phyloP scores from a whole-genome alignment of 2,888 invertebrate genomes.

The Pantelozetes paolii region DNA sequence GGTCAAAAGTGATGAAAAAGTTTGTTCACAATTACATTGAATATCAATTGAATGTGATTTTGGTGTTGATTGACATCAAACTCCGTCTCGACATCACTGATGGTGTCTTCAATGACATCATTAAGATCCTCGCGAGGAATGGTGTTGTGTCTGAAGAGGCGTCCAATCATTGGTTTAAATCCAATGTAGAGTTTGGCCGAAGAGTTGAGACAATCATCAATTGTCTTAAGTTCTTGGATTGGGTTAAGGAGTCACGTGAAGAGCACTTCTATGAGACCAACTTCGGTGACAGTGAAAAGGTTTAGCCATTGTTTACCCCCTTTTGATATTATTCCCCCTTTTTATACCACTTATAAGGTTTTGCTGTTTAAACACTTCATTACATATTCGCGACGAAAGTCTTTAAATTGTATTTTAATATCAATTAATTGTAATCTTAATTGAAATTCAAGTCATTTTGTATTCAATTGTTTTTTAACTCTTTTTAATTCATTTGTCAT shows the following conservation, averaged over 20 bases:
- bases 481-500: too few species aligned
- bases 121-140: neutral
- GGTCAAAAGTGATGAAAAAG: neutral
- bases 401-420: too few species aligned
- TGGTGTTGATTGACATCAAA: neutral
- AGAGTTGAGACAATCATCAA: neutral
- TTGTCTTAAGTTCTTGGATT: neutral
- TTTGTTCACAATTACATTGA: neutral
- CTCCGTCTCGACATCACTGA: neutral
- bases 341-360: too few species aligned
- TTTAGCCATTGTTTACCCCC: too few species aligned
- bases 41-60: slow-evolving; percentile 21
- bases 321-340: too few species aligned
- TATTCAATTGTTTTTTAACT: too few species aligned
- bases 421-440: too few species aligned
- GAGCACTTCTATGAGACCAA: slow-evolving; percentile 15
- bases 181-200: neutral
- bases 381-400: too few species aligned
- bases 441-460: too few species aligned
- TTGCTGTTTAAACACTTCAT: too few species aligned
- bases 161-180: neutral
- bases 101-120: neutral
- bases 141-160: neutral
- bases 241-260: neutral
- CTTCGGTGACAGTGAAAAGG: neutral